Percentiles rank a stretch among this genome's conserved stretches.
Conservation (phyloP, 1,140 invertebrate species). For the Calosoma granatense region DNA sequence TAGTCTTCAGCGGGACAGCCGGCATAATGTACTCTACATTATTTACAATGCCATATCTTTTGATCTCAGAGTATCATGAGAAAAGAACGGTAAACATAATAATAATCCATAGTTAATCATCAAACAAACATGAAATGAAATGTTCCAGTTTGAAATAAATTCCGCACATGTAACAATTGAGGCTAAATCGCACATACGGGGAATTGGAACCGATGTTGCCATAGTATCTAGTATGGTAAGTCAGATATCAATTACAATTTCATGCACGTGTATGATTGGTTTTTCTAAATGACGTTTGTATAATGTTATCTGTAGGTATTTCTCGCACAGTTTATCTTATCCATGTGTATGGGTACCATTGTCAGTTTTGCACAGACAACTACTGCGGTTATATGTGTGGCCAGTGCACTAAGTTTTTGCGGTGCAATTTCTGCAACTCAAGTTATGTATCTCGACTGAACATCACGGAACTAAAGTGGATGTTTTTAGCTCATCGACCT, state of each 20-base stretch:
- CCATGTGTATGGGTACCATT: slow-evolving; percentile 76
- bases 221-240: slow-evolving; percentile 80
- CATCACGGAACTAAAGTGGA: too few relatives aligned
- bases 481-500: too few relatives aligned
- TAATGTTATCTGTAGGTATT: slow-evolving; percentile 44
- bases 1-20: slow-evolving; percentile 81
- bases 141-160: slow-evolving; percentile 52
- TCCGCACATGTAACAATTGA: slow-evolving; percentile 39
- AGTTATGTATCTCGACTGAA: slow-evolving; percentile 76
- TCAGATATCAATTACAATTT: background rate
- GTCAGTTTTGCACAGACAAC: slow-evolving; percentile 73
- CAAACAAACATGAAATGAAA: background rate
- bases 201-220: slow-evolving; percentile 87
- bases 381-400: slow-evolving; percentile 73
- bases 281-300: too few relatives aligned
- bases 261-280: too few relatives aligned
- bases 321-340: slow-evolving; percentile 84
- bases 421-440: slow-evolving; percentile 75
- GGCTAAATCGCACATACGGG: slow-evolving; percentile 47
- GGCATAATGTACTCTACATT: slow-evolving; percentile 96
- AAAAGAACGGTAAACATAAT: slow-evolving; percentile 60
- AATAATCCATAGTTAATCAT: background rate
- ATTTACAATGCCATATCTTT: slow-evolving; percentile 93
- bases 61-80: slow-evolving; percentile 88
- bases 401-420: slow-evolving; percentile 69